Conservation (phyloP, 2,888 invertebrate species). For the Sinhomidia bicolor region DNA sequence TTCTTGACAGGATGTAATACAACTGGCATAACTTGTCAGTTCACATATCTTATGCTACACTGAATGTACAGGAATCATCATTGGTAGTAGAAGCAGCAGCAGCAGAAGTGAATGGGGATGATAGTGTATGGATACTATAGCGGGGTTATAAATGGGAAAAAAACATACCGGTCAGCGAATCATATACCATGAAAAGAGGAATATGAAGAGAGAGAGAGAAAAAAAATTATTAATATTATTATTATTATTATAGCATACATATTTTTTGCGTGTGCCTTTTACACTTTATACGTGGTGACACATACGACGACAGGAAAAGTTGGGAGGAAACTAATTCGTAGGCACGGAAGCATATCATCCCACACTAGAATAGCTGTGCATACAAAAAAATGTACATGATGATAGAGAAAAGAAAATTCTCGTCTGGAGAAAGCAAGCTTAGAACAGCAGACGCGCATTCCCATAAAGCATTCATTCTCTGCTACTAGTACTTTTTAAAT, state of each 20-base stretch:
- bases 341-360: constrained; percentile 60
- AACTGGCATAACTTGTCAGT: constrained; percentile 71
- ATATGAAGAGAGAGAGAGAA: neutral
- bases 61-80: constrained; percentile 42
- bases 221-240: neutral
- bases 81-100: neutral
- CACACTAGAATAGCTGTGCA: constrained; percentile 40
- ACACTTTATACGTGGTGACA: constrained; percentile 21
- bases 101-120: neutral
- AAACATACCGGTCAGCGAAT: constrained; percentile 49
- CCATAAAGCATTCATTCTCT: too few species aligned
- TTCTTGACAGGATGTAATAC: constrained; percentile 66
- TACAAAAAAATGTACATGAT: neutral
- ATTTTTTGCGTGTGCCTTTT: neutral
- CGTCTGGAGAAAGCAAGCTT: too few species aligned
- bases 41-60: constrained; percentile 55
- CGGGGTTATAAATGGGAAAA: neutral
- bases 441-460: too few species aligned
- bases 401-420: neutral
- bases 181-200: neutral
- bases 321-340: constrained; percentile 56
- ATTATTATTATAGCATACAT: constrained; percentile 1
- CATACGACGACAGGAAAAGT: constrained; percentile 39
- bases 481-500: too few species aligned
- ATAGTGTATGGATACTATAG: neutral